Base-by-base conservation (phyloP, 2,113 vertebrate species). In the Chaetura pelagica region DNA sequence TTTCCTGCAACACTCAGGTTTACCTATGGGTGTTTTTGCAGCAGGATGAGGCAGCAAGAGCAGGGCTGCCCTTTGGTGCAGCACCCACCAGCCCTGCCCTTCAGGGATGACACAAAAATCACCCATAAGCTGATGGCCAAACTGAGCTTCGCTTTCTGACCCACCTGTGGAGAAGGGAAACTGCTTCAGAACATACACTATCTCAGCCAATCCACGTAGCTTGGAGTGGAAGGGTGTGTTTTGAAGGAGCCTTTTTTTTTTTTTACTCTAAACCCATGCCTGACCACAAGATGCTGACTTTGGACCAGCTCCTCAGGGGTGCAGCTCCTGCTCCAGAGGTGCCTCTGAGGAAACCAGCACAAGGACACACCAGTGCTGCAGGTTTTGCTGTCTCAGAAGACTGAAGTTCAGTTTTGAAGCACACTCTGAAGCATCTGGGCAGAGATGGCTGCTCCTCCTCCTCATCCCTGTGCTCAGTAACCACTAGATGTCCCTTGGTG, bases 401-500 rank as follows among this genome's bases (percentile, higher is more conserved):
- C 3, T 4, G 5, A 58, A 38, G 26, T 0, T 64, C 64, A 27
- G 30, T 2, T 30, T 32, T 16, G 13, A 62, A 42, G 15, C 23
- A n/a, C 1, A 5, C 38, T 55, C 9, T 6, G 24, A 38, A 46
- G 15, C 3, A 23, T 6, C 8, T 0, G 4, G 35, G 35, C 58
- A 76, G 46, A 24, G 75, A 5, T 1, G 5, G 42, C 29, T 49
- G 49, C 49, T 49, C 22, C 49, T 22, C 49, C 46, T 23, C 9
- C 42, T 27, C 64, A 29, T 0, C 64, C 42, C 3, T n/a, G 32
- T 7, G 1, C 75, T 29, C 69, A 10, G 17, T 55, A 64, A n/a
- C 75, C 95, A 29, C 93, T 67, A 91, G 90, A n/a, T 83, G 96
- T 87, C 86, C 86, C 85, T 23, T 57, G 63, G 51, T 30, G 62